These are phyloP conservation scores for Proterorhinus semilunaris DNA, from an alignment of 2,113 vertebrate genomes.

Conservation along the genomic window DNA sequence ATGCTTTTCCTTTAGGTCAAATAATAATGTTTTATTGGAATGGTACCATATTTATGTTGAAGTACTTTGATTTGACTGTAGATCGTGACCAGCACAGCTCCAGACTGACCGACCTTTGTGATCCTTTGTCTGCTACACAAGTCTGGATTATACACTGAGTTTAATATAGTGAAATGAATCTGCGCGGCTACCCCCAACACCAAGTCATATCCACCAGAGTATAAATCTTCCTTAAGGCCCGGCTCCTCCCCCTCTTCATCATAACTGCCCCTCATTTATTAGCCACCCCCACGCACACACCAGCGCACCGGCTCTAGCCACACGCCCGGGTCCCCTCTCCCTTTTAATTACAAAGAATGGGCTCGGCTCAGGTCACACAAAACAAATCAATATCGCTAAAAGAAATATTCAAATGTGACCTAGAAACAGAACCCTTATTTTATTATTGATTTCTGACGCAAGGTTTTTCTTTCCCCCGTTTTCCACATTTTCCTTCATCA, in stretches of 20 bases:
- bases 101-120: conserved; percentile 11
- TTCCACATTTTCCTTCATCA: conserved; percentile 6
- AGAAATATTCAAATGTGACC: conserved; percentile 81
- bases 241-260: conserved; percentile 63
- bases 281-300: conserved; percentile 28
- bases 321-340: conserved; percentile 53
- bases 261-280: conserved; percentile 64
- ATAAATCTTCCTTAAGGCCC: conserved; percentile 69
- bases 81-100: not conserved
- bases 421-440: conserved; percentile 76
- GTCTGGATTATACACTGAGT: conserved; percentile 67
- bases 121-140: conserved; percentile 56
- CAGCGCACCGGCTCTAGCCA: conserved; percentile 33
- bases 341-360: conserved; percentile 80
- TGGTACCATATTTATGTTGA: not conserved
- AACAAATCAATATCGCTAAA: conserved; percentile 78
- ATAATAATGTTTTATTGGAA: not conserved
- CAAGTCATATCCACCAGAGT: conserved; percentile 17
- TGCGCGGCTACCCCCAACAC: conserved; percentile 43
- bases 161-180: conserved; percentile 74
- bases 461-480: conserved; percentile 40
- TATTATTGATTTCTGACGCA: conserved; percentile 77
- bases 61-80: not conserved
- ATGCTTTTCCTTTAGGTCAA: not conserved
- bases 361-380: conserved; percentile 70